Evolutionary conservation across 2,797 vertebrate genomes (phyloP).

Genomic region (Lacerta agilis): DNA sequence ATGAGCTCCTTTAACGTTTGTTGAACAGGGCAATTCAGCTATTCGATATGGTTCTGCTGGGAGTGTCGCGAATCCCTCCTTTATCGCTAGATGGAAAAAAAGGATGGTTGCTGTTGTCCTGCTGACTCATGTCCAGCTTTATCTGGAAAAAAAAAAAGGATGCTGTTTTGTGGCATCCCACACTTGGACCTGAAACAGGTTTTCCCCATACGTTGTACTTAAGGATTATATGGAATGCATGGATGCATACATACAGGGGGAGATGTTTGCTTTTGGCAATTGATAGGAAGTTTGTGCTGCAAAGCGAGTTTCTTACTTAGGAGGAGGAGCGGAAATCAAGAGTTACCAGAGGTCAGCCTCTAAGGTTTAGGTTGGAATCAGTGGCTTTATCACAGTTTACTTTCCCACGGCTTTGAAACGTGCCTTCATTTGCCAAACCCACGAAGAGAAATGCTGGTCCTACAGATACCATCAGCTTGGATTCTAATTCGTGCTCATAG

Average conservation of each 20-base stretch:
- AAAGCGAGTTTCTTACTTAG: background rate
- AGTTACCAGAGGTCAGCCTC: background rate
- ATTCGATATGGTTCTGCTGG: background rate
- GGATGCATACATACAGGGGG: background rate
- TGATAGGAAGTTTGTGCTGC: background rate
- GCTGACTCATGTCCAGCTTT: too few species aligned
- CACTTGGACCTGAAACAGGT: background rate
- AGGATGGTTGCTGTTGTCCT: background rate
- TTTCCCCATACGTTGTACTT: too few species aligned
- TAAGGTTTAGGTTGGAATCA: background rate
- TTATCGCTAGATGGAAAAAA: background rate
- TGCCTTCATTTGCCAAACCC: background rate
- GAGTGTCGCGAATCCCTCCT: background rate
- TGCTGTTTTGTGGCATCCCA: too few species aligned
- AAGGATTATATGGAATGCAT: background rate
- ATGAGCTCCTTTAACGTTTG: background rate
- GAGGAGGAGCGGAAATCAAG: background rate
- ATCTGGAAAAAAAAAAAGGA: fast-evolving
- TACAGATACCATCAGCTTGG: background rate
- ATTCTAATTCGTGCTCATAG: background rate
- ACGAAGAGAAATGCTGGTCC: background rate
- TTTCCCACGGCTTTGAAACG: background rate
- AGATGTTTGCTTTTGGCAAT: background rate
- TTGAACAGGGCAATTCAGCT: background rate
- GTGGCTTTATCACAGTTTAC: background rate